Base-by-base conservation (phyloP, 2,888 invertebrate genomes). In the Metopia argyrocephala region DNA sequence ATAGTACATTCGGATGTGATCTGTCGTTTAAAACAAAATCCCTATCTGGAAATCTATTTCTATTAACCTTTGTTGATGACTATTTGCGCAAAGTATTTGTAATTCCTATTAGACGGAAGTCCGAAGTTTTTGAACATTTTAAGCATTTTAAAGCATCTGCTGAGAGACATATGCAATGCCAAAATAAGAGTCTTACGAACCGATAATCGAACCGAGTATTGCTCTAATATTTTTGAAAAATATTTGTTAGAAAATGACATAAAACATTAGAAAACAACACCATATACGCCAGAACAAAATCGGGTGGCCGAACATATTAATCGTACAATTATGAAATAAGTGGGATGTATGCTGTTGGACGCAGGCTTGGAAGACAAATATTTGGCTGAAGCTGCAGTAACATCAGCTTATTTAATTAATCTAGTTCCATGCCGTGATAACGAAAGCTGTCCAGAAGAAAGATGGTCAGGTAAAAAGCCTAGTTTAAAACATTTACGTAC, bases 301-400 rank as follows among this genome's bases (percentile, higher is more conserved):
- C 73, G 79, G 4, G 71, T 78, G 38, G 59, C 71, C 12, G 71
- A 78, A 20, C 52, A 59, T 12, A 18, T 71, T 6, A 78, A 78
- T 52, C 65, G 71, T 6, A 78, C 65, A 12, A 64, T 78, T 3
- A 57, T 52, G 7, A 71, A 85, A 27, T 69, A 73, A n/a, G 79
- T 82, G 0, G 78, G 84, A 18, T 84, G 84, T 57, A 84, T 85
- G 85, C 25, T 85, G 50, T 23, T 78, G 3, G 83, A 83, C 28
- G 74, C 83, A 54, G 70, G 61, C 3, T 56, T 84, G 9, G 62
- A 50, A 5, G 66, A 84, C 15, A 62, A 59, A 25, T 84, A 82
- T 61, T 84, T 80, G 82, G 79, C 79, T 62, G 83, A 84, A 65
- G 78, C 76, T 45, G 76, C 74, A 7, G 54, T 65, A 12, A 76